Percentiles rank a stretch among this genome's conserved stretches.
Evolutionary conservation across 2,797 vertebrate genomes (phyloP).

Genomic region (Siniperca obscura): DNA sequence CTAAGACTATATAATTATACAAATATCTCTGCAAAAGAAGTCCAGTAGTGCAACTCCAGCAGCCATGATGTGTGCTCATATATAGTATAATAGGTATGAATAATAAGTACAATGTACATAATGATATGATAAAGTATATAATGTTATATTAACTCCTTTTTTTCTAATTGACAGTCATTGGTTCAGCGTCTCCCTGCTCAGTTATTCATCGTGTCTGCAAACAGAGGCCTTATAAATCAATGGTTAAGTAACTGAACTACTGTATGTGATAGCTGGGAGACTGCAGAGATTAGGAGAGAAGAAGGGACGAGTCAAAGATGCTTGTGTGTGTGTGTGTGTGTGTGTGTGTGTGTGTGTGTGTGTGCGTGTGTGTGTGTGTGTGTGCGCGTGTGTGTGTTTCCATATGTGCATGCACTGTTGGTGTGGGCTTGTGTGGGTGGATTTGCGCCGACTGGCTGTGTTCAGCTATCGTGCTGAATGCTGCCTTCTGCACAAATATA

Average conservation of each 20-base stretch:
- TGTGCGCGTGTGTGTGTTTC: conserved; percentile 22
- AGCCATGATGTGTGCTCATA: not conserved
- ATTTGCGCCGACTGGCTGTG: conserved; percentile 23
- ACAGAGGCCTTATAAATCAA: conserved; percentile 32
- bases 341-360: conserved; percentile 3
- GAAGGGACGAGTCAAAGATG: conserved; percentile 14
- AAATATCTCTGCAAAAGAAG: not conserved
- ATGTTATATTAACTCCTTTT: not conserved
- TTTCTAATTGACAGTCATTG: conserved; percentile 9
- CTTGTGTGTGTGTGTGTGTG: conserved; percentile 10
- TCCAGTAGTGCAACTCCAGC: not conserved
- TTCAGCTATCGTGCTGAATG: conserved; percentile 20
- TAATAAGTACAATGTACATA: not conserved
- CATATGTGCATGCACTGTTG: conserved; percentile 35
- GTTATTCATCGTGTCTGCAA: conserved; percentile 24
- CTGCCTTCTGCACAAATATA: conserved; percentile 18
- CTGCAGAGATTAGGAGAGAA: conserved; percentile 35
- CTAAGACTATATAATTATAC: not conserved
- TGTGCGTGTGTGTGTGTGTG: conserved; percentile 4
- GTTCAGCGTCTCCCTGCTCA: not conserved
- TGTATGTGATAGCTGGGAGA: conserved; percentile 10
- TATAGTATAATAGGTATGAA: not conserved
- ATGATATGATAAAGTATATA: not conserved
- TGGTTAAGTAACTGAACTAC: conserved; percentile 32
- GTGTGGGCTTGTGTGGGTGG: conserved; percentile 48